phyloP scores from a whole-genome alignment of 2,113 vertebrate genomes.

The Macaca nemestrina region DNA sequence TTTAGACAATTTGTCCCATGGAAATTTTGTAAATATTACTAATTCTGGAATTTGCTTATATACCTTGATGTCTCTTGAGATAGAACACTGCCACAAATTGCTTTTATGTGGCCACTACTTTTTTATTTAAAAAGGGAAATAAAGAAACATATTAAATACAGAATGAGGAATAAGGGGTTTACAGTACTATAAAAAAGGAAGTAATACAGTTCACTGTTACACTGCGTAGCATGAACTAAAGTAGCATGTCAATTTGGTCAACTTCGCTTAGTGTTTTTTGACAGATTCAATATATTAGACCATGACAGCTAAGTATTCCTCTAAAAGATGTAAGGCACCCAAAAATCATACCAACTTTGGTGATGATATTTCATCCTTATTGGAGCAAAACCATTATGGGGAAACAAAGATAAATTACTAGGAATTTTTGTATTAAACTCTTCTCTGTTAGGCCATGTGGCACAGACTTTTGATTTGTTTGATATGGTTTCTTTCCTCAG shows the following conservation, averaged over 20 bases:
- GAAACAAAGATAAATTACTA: conserved; percentile 60
- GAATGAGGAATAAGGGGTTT: neutral
- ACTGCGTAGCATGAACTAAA: conserved; percentile 25
- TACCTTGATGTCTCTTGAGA: neutral
- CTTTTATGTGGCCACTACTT: neutral
- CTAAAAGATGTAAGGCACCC: conserved; percentile 68
- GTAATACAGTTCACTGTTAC: conserved; percentile 52
- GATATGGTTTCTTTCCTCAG: conserved; percentile 13
- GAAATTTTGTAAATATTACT: neutral
- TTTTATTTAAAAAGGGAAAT: neutral
- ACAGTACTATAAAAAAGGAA: neutral
- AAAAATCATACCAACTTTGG: conserved; percentile 65
- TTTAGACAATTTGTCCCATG: neutral
- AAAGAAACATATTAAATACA: neutral
- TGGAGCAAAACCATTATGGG: conserved; percentile 67
- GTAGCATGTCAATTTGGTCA: conserved; percentile 56
- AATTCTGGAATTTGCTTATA: conserved; percentile 33
- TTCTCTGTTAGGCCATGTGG: conserved; percentile 45
- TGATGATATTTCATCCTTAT: conserved; percentile 70
- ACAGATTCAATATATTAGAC: conserved; percentile 69
- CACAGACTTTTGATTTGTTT: conserved; percentile 56
- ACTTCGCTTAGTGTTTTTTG: conserved; percentile 58
- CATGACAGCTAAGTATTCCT: conserved; percentile 62
- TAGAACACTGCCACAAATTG: neutral
- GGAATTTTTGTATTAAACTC: conserved; percentile 62